phyloP scores from a whole-genome alignment of 1,140 invertebrate species.

The Marisa cornuarietis region DNA sequence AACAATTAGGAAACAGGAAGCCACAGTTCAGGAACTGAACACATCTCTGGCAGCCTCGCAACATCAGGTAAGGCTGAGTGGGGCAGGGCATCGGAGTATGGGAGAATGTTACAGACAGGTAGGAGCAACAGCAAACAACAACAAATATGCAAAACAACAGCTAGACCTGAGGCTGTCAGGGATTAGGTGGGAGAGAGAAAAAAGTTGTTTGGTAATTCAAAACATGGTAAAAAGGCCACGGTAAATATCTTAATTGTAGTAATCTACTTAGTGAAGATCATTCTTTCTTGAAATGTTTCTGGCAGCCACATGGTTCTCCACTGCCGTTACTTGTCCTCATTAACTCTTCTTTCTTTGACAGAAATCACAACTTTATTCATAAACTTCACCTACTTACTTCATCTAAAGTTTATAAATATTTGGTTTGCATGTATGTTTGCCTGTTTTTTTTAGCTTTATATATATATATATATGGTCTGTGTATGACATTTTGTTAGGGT shows the following conservation, averaged over 20 bases:
- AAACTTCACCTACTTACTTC: no score
- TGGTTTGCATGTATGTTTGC: no score
- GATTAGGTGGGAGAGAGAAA: background rate
- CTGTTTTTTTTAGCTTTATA: background rate
- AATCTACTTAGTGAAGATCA: no score
- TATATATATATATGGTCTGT: no score
- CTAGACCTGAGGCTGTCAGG: background rate
- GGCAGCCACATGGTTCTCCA: background rate
- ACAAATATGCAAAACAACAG: background rate
- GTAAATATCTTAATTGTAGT: no score
- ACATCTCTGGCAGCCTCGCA: background rate
- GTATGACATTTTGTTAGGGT: no score
- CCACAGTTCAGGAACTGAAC: slow-evolving; percentile 1
- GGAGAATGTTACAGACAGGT: background rate
- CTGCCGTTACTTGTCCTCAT: background rate
- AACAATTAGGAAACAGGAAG: slow-evolving; percentile 7
- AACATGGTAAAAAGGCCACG: no score
- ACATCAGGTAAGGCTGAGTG: background rate
- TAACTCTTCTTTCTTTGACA: background rate
- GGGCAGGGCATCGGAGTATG: background rate
- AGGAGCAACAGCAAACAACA: no score
- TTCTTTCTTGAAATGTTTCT: no score
- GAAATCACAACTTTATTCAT: background rate
- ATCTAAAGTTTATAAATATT: no score
- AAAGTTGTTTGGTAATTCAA: no score